phyloP scores from a whole-genome alignment of 2,797 vertebrate species.

The Pterois miles region DNA sequence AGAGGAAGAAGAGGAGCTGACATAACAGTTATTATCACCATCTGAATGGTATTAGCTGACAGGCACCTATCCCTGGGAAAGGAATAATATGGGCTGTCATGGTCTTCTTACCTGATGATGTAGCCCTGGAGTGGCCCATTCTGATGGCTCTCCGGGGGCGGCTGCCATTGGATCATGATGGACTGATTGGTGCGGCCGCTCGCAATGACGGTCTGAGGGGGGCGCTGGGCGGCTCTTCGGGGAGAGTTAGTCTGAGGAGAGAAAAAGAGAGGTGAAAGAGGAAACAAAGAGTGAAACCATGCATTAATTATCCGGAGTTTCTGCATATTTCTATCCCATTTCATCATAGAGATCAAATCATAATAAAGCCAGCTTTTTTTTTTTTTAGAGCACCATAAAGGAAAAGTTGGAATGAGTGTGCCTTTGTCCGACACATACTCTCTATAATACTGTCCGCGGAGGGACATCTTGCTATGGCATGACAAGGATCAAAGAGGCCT shows the following conservation, averaged over 20 bases:
- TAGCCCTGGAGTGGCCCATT: conserved; percentile 96
- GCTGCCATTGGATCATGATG: conserved; percentile 99
- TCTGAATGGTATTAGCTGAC: conserved; percentile 52
- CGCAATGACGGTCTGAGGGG: conserved; percentile 95
- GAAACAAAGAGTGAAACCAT: conserved; percentile 50
- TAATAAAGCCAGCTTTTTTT: conserved; percentile 48
- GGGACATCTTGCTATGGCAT: conserved; percentile 59
- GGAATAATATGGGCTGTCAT: conserved; percentile 33
- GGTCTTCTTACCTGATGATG: conserved; percentile 89
- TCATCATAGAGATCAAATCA: conserved; percentile 73
- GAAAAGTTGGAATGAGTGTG: conserved; percentile 33
- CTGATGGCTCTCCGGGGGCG: conserved; percentile 94
- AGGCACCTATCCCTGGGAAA: conserved; percentile 20
- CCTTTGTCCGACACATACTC: conserved; percentile 60
- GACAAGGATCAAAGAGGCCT: conserved; percentile 78
- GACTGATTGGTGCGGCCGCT: conserved; percentile 98
- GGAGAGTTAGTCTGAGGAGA: conserved; percentile 88
- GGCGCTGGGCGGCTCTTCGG: conserved; percentile 94
- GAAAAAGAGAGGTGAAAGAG: conserved; percentile 8
- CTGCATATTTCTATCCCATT: conserved; percentile 75
- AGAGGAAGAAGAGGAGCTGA: conserved; percentile 51
- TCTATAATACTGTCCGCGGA: conserved; percentile 58
- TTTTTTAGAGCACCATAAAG: conserved; percentile 38
- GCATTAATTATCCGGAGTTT: conserved; percentile 69
- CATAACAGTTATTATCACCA: conserved; percentile 62